phyloP scores from a whole-genome alignment of 2,113 vertebrate genomes.

The Hippocampus comes region DNA sequence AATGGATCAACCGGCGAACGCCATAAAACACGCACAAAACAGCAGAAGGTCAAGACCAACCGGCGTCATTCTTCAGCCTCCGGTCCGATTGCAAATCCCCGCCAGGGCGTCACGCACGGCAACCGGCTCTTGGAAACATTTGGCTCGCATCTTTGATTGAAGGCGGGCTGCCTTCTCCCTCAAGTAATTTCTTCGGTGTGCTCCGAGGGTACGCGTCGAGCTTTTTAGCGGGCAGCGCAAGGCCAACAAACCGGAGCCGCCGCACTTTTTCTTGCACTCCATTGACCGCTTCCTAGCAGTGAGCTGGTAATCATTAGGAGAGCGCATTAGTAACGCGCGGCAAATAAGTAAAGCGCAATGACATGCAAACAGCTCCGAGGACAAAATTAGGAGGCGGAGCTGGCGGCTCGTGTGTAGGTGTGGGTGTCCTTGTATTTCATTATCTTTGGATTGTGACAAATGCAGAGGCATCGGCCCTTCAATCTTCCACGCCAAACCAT shows the following conservation, averaged over 20 bases:
- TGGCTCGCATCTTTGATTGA: conserved; percentile 11
- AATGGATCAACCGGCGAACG: neutral
- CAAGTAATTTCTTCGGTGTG: conserved; percentile 20
- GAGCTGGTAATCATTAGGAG: conserved; percentile 37
- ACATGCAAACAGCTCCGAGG: conserved; percentile 29
- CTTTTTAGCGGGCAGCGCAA: conserved; percentile 23
- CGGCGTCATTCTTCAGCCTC: neutral
- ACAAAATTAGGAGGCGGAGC: conserved; percentile 17
- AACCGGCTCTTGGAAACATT: conserved; percentile 22
- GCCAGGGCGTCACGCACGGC: conserved; percentile 13
- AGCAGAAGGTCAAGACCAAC: neutral
- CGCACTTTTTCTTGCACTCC: conserved; percentile 20
- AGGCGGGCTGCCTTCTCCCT: conserved; percentile 1
- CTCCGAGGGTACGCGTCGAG: conserved; percentile 18
- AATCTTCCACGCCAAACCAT: neutral
- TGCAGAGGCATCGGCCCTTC: conserved; percentile 32
- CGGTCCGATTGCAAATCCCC: conserved; percentile 16
- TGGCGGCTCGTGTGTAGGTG: neutral
- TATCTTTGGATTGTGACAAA: conserved; percentile 61
- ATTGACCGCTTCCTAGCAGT: conserved; percentile 26
- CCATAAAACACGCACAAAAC: neutral
- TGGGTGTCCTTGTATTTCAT: conserved; percentile 49
- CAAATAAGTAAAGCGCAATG: conserved; percentile 44
- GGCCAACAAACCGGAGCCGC: conserved; percentile 33
- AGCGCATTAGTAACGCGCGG: conserved; percentile 27